Evolutionary conservation across 2,888 invertebrate genomes (phyloP).

Genomic region (Lissocephala sabroskyi): DNA sequence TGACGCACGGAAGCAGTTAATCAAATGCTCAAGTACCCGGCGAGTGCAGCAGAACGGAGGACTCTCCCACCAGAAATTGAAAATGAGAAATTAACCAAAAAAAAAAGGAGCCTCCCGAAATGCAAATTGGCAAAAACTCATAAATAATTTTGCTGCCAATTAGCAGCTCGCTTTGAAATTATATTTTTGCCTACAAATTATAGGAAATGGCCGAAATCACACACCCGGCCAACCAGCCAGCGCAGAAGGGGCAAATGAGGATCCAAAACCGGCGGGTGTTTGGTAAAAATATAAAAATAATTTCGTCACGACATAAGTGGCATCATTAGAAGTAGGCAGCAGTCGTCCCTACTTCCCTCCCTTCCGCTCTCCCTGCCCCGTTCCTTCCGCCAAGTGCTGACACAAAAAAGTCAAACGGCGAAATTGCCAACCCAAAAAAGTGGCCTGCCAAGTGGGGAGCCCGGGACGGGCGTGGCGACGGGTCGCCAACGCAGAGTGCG

Average conservation of each 20-base stretch:
- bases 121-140: constrained; percentile 56
- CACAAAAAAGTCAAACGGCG: constrained; percentile 58
- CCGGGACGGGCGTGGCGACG: background rate
- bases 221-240: background rate
- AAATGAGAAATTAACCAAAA: background rate
- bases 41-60: too few species aligned
- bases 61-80: too few species aligned
- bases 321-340: constrained; percentile 57
- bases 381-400: constrained; percentile 58
- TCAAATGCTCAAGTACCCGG: constrained; percentile 56
- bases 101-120: constrained; percentile 25
- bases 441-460: constrained; percentile 25
- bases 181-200: constrained; percentile 47
- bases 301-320: constrained; percentile 66
- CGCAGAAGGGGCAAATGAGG: too few species aligned
- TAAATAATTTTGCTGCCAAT: constrained; percentile 65
- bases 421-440: constrained; percentile 49
- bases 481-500: constrained; percentile 38
- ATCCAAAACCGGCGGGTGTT: too few species aligned
- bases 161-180: constrained; percentile 39
- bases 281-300: constrained; percentile 50
- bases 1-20: constrained; percentile 65
- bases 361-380: too few species aligned
- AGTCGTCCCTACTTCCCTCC: constrained; percentile 20
- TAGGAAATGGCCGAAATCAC: background rate